Percentiles rank a stretch among this genome's conserved stretches.
Conservation (phyloP, 2,888 invertebrate genomes). For the Halictus ligatus region DNA sequence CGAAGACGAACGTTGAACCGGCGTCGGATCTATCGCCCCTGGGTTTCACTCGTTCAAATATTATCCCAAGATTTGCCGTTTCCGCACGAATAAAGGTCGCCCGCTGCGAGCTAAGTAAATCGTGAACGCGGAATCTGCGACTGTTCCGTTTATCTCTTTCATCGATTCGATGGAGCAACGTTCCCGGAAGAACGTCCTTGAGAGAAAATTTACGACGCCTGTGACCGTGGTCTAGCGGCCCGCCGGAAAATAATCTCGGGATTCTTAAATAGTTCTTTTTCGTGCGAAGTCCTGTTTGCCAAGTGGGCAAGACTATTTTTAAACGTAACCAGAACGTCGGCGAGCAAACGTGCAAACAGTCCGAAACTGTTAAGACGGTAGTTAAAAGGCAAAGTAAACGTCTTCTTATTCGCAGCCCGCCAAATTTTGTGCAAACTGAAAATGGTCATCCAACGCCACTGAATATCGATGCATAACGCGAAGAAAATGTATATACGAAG, state of each 20-base stretch:
- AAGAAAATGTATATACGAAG: too few relatives aligned
- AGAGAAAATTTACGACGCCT: neutral
- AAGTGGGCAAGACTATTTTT: neutral
- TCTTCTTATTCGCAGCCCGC: neutral
- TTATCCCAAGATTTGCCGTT: conserved; percentile 52
- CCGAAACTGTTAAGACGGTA: neutral
- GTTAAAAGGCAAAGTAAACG: neutral
- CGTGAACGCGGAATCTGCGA: neutral
- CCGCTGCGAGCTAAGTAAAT: conserved; percentile 14
- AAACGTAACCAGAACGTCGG: neutral
- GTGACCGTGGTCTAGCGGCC: neutral
- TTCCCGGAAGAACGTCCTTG: neutral
- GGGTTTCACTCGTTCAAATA: conserved; percentile 68
- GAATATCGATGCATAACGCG: too few relatives aligned
- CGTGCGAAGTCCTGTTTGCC: neutral
- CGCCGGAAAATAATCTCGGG: neutral
- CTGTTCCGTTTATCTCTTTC: neutral
- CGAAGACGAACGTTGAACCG: conserved; percentile 58
- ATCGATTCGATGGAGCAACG: neutral
- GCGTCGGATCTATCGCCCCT: conserved; percentile 50
- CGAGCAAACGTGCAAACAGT: neutral
- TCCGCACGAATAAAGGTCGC: conserved; percentile 33
- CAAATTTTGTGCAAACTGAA: neutral
- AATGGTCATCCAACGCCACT: too few relatives aligned
- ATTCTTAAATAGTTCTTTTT: neutral